Evolutionary conservation across 2,888 invertebrate species (phyloP).

Genomic region (Leucania comma): DNA sequence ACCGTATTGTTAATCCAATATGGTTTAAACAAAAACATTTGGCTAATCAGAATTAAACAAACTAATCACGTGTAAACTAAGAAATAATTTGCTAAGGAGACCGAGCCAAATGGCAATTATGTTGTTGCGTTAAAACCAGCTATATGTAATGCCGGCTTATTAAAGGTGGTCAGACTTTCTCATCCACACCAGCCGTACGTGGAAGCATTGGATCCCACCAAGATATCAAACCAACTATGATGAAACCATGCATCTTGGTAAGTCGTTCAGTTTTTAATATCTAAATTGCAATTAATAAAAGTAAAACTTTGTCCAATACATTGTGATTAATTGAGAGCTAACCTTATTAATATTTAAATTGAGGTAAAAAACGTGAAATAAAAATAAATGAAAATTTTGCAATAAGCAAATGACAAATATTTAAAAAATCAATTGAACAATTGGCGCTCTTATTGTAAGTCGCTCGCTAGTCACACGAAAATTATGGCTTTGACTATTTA

Average conservation of each 20-base stretch:
- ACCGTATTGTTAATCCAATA: conserved; percentile 22
- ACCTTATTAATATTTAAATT: not conserved
- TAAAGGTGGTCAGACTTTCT: conserved; percentile 37
- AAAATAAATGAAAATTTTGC: not conserved
- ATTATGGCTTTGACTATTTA: not conserved
- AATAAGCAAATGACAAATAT: not conserved
- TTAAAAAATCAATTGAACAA: not conserved
- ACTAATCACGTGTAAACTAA: conserved; percentile 49
- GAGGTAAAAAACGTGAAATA: not conserved
- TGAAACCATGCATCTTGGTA: conserved; percentile 34
- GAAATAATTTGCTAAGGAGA: conserved; percentile 38
- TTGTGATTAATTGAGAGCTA: not conserved
- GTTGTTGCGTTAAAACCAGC: conserved; percentile 15
- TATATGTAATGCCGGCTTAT: conserved; percentile 41
- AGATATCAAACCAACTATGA: conserved; percentile 34
- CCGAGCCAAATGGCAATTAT: conserved; percentile 44
- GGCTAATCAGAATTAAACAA: conserved; percentile 41
- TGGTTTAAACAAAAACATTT: conserved; percentile 39
- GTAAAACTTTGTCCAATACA: not conserved
- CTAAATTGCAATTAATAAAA: not conserved
- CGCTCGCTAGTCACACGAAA: not conserved
- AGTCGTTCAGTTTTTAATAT: conserved; percentile 17
- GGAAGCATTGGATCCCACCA: conserved; percentile 20
- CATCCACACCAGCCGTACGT: conserved; percentile 24
- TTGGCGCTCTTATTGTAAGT: not conserved